Evolutionary conservation across 64 coral and sea anemone species (phyloP), one percentile per base, ranked within the genome.

Genomic region (Pachyseris speciosa): DNA sequence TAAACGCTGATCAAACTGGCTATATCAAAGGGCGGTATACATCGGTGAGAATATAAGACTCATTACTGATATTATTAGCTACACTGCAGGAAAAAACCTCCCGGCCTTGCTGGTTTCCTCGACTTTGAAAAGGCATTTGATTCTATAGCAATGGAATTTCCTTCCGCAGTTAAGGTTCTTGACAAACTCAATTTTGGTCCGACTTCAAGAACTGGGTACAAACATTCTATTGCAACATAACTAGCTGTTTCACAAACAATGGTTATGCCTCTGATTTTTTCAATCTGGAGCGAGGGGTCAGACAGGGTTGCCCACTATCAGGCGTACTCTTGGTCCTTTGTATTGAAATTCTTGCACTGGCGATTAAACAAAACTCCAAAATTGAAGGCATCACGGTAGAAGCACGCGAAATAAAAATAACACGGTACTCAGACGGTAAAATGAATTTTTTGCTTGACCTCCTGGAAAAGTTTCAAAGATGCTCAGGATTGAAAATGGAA

Each of bases 261-360:
- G 49, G 74, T 24, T 33, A 45, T 78, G 74, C 74, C 26, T 78
- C 74, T 16, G 30, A 78, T 34, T 61, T 25, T 0, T 80, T 80
- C 49, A 52, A 9, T 17, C 49, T 80, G 25, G 36, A 53, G 48
- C 12, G 48, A 33, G 76, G 49, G 20, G 55, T 80, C 45, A 31
- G 76, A 32, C 76, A 80, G 49, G 76, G 76, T 34, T 80, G 45
- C 76, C 76, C 45, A 17, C 36, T 80, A 26, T 80, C 76, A 53
- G 76, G 49, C 3, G 19, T 17, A 41, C 76, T 80, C 9, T 80
- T 80, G 6, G 76, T 34, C 2, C 12, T 80, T 1, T 45, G 76
- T 19, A 80, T 80, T 26, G 55, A 80, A 61, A 39, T 61, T 32
- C 48, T 80, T 38, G 47, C 76, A 28, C 44, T 55, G 37, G 76